Evolutionary conservation across 2,888 invertebrate genomes (phyloP).

Genomic region (Pemphredon lugubris): DNA sequence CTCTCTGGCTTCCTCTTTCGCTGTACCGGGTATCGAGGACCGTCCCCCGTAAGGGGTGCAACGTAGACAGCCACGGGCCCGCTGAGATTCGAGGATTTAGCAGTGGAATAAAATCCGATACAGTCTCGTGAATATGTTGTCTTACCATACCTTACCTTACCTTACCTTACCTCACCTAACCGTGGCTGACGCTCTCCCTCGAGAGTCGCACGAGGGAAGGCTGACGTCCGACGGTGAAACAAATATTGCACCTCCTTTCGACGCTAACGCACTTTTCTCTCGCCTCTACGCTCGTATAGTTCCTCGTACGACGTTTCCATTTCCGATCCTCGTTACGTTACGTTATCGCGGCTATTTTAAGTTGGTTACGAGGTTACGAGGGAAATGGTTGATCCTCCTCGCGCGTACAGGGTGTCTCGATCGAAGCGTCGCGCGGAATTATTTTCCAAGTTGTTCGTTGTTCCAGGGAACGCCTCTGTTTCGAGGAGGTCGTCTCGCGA

Average conservation of each 20-base stretch:
- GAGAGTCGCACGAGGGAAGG: conserved; percentile 14
- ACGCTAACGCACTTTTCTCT: conserved; percentile 6
- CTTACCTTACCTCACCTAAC: conserved; percentile 58
- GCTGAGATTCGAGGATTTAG: conserved; percentile 73
- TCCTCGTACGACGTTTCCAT: too few relatives aligned
- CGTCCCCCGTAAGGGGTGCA: conserved; percentile 25
- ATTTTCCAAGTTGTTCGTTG: conserved; percentile 6
- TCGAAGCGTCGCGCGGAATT: not conserved
- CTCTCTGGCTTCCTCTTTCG: conserved; percentile 19
- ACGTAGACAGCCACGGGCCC: conserved; percentile 40
- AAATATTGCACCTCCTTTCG: conserved; percentile 50
- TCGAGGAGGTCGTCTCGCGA: too few relatives aligned
- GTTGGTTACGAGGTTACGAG: too few relatives aligned
- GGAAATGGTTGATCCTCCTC: too few relatives aligned
- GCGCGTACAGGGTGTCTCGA: too few relatives aligned
- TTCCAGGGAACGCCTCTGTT: too few relatives aligned
- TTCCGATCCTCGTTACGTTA: too few relatives aligned
- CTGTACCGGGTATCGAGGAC: conserved; percentile 17
- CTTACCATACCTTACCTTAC: too few relatives aligned
- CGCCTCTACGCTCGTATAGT: conserved; percentile 1
- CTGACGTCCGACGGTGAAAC: conserved; percentile 40
- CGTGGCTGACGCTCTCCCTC: conserved; percentile 23
- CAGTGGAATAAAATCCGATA: conserved; percentile 72
- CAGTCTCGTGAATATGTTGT: conserved; percentile 71
- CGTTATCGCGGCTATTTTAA: too few relatives aligned